phyloP scores from a whole-genome alignment of 2,797 vertebrate species.

The Lacerta viridis region DNA sequence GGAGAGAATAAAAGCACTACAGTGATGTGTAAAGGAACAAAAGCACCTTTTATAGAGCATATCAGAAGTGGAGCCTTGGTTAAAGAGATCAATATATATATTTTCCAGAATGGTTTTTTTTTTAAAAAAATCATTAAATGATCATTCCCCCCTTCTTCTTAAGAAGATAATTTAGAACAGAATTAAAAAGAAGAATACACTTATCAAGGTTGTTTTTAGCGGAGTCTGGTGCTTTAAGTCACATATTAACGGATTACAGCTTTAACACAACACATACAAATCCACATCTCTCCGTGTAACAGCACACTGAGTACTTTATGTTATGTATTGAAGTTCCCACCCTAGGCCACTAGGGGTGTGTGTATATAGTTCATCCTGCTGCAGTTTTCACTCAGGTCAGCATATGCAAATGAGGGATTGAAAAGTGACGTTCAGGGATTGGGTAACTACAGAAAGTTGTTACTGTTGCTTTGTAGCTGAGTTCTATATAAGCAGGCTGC shows the following conservation, averaged over 20 bases:
- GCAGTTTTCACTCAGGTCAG: too few species aligned
- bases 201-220: neutral
- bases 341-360: too few species aligned
- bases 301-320: neutral
- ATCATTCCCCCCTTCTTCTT: neutral
- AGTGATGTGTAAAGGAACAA: slow-evolving; percentile 20
- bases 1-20: slow-evolving; percentile 8
- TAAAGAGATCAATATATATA: neutral
- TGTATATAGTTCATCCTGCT: too few species aligned
- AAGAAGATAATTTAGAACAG: slow-evolving; percentile 3
- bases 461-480: too few species aligned
- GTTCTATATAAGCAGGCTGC: too few species aligned
- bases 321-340: too few species aligned
- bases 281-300: neutral
- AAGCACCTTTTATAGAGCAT: neutral
- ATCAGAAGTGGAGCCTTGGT: neutral
- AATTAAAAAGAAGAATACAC: neutral
- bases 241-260: neutral
- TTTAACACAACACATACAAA: neutral
- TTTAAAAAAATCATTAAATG: neutral
- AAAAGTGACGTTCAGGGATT: too few species aligned
- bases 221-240: neutral
- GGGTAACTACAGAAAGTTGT: too few species aligned
- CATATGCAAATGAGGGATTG: too few species aligned
- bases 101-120: neutral